Conservation (phyloP, 2,888 invertebrate species). For the Aromia moschata region DNA sequence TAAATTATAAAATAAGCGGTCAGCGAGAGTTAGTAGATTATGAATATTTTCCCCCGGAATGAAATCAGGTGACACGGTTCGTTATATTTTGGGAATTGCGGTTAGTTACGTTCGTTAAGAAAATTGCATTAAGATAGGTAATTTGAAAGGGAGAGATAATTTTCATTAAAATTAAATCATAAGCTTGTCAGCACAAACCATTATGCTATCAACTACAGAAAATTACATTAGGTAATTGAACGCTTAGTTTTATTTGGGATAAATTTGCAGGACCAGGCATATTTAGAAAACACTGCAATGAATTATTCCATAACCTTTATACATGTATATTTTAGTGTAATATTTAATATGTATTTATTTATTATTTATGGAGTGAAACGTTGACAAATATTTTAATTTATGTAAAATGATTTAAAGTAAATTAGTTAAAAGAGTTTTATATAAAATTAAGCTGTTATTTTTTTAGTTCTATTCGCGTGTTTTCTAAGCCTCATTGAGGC, state of each 20-base stretch:
- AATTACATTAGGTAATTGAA: conserved; percentile 7
- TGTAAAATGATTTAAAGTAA: too few species aligned
- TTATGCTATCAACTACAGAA: conserved; percentile 9
- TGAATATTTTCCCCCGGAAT: neutral
- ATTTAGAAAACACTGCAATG: too few species aligned
- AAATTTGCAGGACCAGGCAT: neutral
- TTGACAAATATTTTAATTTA: too few species aligned
- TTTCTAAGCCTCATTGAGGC: too few species aligned
- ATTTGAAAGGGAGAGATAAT: conserved; percentile 49
- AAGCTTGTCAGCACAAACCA: conserved; percentile 28
- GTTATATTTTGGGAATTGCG: conserved; percentile 36
- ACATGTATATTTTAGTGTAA: too few species aligned
- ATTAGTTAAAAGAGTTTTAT: too few species aligned
- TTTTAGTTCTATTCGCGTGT: too few species aligned
- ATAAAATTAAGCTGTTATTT: too few species aligned
- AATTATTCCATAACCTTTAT: too few species aligned
- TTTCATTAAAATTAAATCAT: conserved; percentile 55
- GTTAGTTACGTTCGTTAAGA: conserved; percentile 54
- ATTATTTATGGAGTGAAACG: too few species aligned
- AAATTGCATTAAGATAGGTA: conserved; percentile 54
- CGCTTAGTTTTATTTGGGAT: neutral
- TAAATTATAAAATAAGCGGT: too few species aligned
- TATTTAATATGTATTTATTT: too few species aligned
- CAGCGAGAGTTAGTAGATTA: neutral
- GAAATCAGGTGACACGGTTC: conserved; percentile 19